Conservation (phyloP, 2,888 invertebrate genomes). For the Caenorhabditis sp. region DNA sequence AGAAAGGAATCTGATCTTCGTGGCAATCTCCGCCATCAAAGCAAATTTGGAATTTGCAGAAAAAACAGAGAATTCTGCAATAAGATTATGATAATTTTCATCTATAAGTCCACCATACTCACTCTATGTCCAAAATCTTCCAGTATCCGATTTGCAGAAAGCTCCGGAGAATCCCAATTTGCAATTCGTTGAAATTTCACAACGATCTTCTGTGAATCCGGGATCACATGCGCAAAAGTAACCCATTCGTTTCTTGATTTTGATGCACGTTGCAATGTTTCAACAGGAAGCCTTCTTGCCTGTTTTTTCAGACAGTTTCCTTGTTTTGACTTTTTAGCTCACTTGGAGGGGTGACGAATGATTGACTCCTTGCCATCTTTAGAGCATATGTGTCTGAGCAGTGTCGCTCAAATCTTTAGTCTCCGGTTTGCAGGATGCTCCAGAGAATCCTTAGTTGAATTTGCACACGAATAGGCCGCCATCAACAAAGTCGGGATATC, state of each 20-base stretch:
- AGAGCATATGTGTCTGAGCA: too few relatives aligned
- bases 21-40: slow-evolving; percentile 94
- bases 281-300: slow-evolving; percentile 70
- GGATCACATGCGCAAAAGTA: neutral
- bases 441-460: too few relatives aligned
- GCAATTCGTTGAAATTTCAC: slow-evolving; percentile 85
- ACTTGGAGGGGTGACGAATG: too few relatives aligned
- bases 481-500: too few relatives aligned
- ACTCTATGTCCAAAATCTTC: slow-evolving; percentile 49
- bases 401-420: too few relatives aligned
- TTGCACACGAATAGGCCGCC: too few relatives aligned
- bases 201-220: neutral
- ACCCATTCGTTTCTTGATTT: slow-evolving; percentile 87
- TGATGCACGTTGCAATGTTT: slow-evolving; percentile 47
- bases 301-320: slow-evolving; percentile 43
- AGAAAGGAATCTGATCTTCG: slow-evolving; percentile 72
- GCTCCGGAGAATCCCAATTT: slow-evolving; percentile 88
- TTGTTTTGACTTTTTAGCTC: neutral
- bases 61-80: slow-evolving; percentile 40
- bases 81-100: neutral
- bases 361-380: too few relatives aligned
- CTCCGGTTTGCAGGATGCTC: too few relatives aligned
- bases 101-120: neutral
- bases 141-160: slow-evolving; percentile 89
- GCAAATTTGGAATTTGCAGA: slow-evolving; percentile 87